Evolutionary conservation across 2,797 vertebrate species (phyloP), one percentile per base, ranked within the genome.

Genomic region (Galagoides demidoff): DNA sequence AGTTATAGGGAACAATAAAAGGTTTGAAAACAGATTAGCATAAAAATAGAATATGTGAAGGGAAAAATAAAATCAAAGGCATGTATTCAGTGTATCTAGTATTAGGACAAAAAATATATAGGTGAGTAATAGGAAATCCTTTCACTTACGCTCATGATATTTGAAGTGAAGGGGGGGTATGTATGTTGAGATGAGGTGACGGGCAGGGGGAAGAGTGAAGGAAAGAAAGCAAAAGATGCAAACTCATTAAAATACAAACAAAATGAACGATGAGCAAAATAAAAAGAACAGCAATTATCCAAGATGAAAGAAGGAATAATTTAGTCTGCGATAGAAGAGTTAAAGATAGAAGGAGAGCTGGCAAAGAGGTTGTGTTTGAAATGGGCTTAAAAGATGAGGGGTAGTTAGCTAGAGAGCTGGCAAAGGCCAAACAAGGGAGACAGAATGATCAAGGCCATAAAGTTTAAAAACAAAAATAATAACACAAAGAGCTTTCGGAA

Each of bases 1-100:
- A 77, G 66, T 85, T 63, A 68, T 9, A 78, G 22, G 68, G 79
- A 94, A 94, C 37, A 84, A 90, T 29, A 52, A 87, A 89, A 61
- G 10, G 4, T 86, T 55, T 70, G 27, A 83, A 83, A 94, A 61
- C 25, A 89, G 22, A 82, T 49, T 73, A 95, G 66, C 61, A 90
- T n/a, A 79, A 34, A 59, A 74, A 64, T 39, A 27, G 52, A n/a
- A 76, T 85, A 1, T 71, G 10, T 76, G 27, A 85, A 85, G 84
- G 23, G 5, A 70, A 68, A 89, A 66, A 64, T 73, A 74, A 90
- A 66, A 74, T 61, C 63, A 87, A 95, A 95, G 34, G 27, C 55
- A 76, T 71, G 61, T 70, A 81, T 79, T 84, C 77, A 90, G 39
- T 84, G 22, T 29, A 76, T 16, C 70, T 0, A 85, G 29, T 55